Base-by-base conservation (phyloP, 35 echinoderm and acorn worm genomes). In the Heliocidaris erythrogramma region DNA sequence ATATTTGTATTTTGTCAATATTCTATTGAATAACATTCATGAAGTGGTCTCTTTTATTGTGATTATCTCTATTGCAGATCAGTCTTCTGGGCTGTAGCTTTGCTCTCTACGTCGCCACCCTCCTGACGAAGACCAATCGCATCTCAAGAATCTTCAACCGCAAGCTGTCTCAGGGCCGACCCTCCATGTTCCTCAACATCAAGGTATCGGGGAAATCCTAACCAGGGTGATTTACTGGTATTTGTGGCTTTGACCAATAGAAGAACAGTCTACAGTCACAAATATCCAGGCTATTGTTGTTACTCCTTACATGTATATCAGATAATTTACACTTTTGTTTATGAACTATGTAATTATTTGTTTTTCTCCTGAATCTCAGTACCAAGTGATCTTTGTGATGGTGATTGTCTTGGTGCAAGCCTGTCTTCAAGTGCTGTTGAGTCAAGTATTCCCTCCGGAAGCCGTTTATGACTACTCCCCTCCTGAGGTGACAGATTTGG, bases 91-190 rank as follows among this genome's bases (percentile, higher is more conserved):
- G 98, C 21, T 90, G 95, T 31, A 96, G 95, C 86, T 99, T 97
- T 61, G 90, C 96, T 0, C 91, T 97, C 24, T 95, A 96, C 31
- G 95, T 99, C 0, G 98, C 94, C 11, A 94, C 98, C 30, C 90
- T 99, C 6, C 61, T 99, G 48, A 99, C 96, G 32, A 99, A 99
- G 91, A 99, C 98, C 88, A 97, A 99, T 89, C 92, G 98, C 32
- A 99, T 99, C 59, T 99, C 98, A 32, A 96, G 98, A 94, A 99
- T 99, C 60, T 99, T 99, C 52, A 99, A 99, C 84, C 85, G 98
- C 9, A 99, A 96, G 88, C 88, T 99, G n/a, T 96, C 96, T 9
- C 96, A 97, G 69, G 98, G 98, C 30, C 94, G 95, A 49, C 98
- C 98, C 10, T 99, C 98, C 0, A 97, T 98, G 91, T 96, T 96